Base-by-base conservation (phyloP, 2,797 vertebrate species). In the Rousettus madagascariensis region DNA sequence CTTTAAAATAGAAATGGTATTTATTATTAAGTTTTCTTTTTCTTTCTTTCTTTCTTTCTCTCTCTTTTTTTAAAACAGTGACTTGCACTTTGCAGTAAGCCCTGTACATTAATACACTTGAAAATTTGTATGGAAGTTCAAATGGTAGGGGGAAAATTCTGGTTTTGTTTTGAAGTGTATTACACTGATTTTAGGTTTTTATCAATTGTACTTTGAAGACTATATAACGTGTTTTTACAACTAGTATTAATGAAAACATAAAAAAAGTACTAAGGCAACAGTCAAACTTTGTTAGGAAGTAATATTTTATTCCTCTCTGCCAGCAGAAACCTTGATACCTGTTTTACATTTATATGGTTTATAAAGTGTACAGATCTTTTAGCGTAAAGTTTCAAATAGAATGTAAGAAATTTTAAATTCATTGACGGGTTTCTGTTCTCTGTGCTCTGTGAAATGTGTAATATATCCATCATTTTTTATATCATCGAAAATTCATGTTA, bases 401-500 rank as follows among this genome's bases (percentile, higher is more conserved):
- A 96, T 97, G 96, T 97, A 96, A 92, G 95, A 93, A 86, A 89
- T 95, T 94, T 96, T 95, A 66, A 94, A 94, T 97, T 96, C 57
- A 88, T 90, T 96, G 95, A 96, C 95, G 97, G 95, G 57, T 95
- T 95, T 93, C 0, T 0, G 63, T 90, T 97, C 94, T 96, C 95
- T 92, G 93, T 96, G 86, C 86, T 88, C 41, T 97, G 95, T 97
- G 97, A 97, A 96, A 97, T 97, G 88, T 90, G 92, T 97, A 91
- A 97, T 97, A 84, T 93, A 97, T 97, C 97, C 86, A 97, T 98
- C 94, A 96, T 90, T 98, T 97, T 98, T 95, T 36, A 97, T 96
- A 95, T 96, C 93, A 13, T 91, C 96, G 96, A 95, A 98, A 98
- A 97, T 97, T 97, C 95, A 90, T 96, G 96, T 98, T 97, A 95